These are phyloP conservation scores for Puffinus mauretanicus DNA, from an alignment of 2,113 vertebrate genomes.

Conservation along the genomic window DNA sequence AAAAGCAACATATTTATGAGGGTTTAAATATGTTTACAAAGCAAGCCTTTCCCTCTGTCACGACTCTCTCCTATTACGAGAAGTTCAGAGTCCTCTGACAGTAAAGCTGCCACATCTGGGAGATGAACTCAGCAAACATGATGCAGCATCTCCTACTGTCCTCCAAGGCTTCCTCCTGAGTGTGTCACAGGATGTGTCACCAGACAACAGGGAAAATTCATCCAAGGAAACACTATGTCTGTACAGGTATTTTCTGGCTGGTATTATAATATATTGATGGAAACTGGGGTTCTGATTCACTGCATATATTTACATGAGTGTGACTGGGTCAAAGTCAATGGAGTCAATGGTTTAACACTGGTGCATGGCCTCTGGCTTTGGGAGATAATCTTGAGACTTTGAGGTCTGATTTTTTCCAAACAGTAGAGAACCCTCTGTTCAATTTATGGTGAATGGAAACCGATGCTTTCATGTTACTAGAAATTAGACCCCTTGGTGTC, in stretches of 20 bases:
- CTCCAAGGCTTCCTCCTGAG: background rate
- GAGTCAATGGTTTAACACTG: background rate
- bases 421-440: background rate
- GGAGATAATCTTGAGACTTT: background rate
- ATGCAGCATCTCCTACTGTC: background rate
- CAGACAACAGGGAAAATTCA: background rate
- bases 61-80: background rate
- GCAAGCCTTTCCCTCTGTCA: background rate
- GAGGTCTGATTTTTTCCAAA: background rate
- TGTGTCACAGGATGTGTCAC: background rate
- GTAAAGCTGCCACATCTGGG: background rate
- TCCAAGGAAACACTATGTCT: background rate
- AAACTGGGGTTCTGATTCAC: background rate
- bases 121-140: background rate
- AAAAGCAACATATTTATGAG: slow-evolving; percentile 41
- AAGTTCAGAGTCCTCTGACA: background rate
- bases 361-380: background rate
- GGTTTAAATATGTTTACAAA: slow-evolving; percentile 8
- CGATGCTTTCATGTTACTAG: background rate
- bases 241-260: background rate
- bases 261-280: background rate
- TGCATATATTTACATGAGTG: background rate
- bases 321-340: background rate
- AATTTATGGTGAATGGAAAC: background rate
- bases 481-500: background rate